Conservation (phyloP, 2,797 vertebrate species). For the Pangasius larnaudii region DNA sequence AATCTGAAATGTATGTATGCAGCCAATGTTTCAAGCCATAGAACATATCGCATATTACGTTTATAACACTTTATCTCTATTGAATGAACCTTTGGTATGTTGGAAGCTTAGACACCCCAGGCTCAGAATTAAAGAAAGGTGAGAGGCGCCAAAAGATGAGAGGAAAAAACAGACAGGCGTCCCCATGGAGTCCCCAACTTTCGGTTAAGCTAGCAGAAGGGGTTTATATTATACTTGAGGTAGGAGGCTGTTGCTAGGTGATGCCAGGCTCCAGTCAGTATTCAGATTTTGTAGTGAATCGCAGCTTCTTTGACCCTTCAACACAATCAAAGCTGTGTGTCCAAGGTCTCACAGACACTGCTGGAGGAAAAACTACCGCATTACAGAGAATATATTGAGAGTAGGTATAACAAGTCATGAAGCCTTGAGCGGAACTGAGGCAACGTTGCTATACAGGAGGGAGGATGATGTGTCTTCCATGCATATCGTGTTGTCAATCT, state of each 20-base stretch:
- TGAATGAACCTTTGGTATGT: background rate
- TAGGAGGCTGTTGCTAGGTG: constrained; percentile 59
- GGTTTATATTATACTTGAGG: constrained; percentile 38
- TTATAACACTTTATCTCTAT: background rate
- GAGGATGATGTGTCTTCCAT: background rate
- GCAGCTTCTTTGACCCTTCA: constrained; percentile 39
- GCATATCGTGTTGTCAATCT: background rate
- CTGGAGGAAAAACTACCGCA: constrained; percentile 22
- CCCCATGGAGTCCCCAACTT: constrained; percentile 41
- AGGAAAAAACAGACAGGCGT: background rate
- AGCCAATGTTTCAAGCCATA: background rate
- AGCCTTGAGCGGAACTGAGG: background rate
- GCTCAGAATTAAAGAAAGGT: background rate
- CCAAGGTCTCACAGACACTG: constrained; percentile 20
- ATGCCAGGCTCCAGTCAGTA: constrained; percentile 47
- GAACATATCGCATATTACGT: background rate
- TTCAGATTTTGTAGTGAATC: constrained; percentile 47
- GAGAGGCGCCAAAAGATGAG: background rate
- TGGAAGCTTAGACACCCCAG: background rate
- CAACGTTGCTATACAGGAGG: background rate
- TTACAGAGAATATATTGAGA: constrained; percentile 9
- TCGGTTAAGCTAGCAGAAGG: constrained; percentile 20
- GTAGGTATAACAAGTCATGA: background rate
- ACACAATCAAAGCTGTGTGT: constrained; percentile 43
- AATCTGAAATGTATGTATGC: too few relatives aligned